phyloP scores from a whole-genome alignment of 2,888 invertebrate genomes.

The Cheilosia variabilis region DNA sequence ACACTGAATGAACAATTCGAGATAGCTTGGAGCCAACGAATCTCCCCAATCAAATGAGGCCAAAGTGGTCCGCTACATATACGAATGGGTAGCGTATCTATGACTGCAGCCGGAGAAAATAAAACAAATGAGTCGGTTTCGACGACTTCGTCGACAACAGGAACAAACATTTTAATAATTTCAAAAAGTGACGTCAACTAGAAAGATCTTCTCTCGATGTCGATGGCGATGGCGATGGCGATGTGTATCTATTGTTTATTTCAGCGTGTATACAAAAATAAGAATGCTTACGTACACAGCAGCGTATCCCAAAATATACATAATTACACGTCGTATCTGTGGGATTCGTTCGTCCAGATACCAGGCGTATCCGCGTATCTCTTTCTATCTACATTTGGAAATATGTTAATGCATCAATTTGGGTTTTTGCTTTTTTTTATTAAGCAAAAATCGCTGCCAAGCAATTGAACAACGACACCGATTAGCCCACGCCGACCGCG shows the following conservation, averaged over 20 bases:
- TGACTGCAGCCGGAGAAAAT: slow-evolving; percentile 1
- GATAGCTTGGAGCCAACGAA: slow-evolving; percentile 62
- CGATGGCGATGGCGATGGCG: background rate
- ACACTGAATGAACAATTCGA: slow-evolving; percentile 38
- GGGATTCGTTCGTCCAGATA: slow-evolving; percentile 11
- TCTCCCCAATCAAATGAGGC: slow-evolving; percentile 31
- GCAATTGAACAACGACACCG: slow-evolving; percentile 38
- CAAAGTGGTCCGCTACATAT: slow-evolving; percentile 19
- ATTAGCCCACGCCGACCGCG: background rate
- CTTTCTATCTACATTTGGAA: background rate
- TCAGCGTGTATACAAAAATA: slow-evolving; percentile 9
- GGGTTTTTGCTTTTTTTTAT: slow-evolving; percentile 12
- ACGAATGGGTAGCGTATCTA: slow-evolving; percentile 3
- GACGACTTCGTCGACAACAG: slow-evolving; percentile 10
- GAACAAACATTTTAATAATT: slow-evolving; percentile 55
- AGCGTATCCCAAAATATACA: slow-evolving; percentile 18
- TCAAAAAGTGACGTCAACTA: slow-evolving; percentile 58
- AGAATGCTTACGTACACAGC: background rate
- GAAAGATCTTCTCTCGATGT: background rate
- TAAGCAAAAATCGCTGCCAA: slow-evolving; percentile 23
- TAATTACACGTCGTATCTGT: slow-evolving; percentile 7
- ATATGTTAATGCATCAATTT: slow-evolving; percentile 40
- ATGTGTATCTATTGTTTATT: slow-evolving; percentile 36
- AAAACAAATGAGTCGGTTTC: slow-evolving; percentile 23
- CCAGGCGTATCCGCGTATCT: background rate